Conservation (phyloP, 2,797 vertebrate species). For the Hylomyscus alleni region DNA sequence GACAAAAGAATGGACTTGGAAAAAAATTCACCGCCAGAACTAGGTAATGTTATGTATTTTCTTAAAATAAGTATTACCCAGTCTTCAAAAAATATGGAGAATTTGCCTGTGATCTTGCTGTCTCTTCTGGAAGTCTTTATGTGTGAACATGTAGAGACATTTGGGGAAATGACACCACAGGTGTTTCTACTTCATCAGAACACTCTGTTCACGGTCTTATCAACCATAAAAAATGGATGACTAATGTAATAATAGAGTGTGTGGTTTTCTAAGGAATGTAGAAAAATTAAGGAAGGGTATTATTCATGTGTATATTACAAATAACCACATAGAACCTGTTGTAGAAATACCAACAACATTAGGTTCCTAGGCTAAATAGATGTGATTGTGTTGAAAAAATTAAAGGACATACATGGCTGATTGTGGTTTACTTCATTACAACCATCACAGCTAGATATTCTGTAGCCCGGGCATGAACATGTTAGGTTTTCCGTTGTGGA, state of each 20-base stretch:
- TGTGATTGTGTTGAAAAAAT: background rate
- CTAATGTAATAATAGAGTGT: constrained; percentile 28
- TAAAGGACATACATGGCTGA: background rate
- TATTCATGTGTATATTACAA: background rate
- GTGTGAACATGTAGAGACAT: background rate
- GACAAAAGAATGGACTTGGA: background rate
- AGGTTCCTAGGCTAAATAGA: background rate
- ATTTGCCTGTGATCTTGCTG: background rate
- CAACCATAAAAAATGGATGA: constrained; percentile 57
- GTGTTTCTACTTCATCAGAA: background rate
- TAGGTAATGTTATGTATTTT: background rate
- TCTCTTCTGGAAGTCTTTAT: background rate
- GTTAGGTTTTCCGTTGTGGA: background rate
- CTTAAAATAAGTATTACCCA: background rate
- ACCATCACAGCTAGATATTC: background rate
- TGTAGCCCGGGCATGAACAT: background rate
- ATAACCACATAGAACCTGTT: constrained; percentile 35
- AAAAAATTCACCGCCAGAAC: background rate
- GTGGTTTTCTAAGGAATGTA: constrained; percentile 60
- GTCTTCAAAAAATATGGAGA: background rate
- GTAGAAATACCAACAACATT: constrained; percentile 38
- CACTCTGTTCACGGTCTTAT: background rate
- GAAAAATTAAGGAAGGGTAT: constrained; percentile 35
- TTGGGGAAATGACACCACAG: background rate
- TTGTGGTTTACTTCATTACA: background rate